A percentile compares a stretch with the other conserved stretches of the same genome.
Evolutionary conservation across 2,888 invertebrate genomes (phyloP).

Genomic region (Venustoraphidia nigricollis): DNA sequence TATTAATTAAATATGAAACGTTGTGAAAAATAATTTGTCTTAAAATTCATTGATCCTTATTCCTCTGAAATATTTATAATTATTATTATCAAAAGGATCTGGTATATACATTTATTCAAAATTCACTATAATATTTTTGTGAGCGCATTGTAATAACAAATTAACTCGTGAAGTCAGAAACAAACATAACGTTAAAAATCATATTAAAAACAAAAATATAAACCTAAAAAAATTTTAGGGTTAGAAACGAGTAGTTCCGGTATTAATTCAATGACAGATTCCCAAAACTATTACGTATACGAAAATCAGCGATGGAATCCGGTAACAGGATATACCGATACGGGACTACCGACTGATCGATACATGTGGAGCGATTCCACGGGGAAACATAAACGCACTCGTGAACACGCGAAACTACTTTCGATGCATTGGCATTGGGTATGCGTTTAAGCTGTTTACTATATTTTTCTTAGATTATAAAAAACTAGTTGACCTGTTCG

Average conservation of each 20-base stretch:
- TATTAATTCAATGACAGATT: conserved; percentile 65
- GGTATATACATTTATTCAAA: too few relatives aligned
- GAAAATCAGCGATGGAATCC: conserved; percentile 95
- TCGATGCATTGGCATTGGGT: conserved; percentile 87
- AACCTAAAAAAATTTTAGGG: conserved; percentile 19
- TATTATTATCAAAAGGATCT: too few relatives aligned
- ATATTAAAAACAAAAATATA: background rate
- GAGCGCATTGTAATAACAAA: background rate
- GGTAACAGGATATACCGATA: conserved; percentile 72
- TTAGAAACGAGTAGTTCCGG: conserved; percentile 38
- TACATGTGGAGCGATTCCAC: conserved; percentile 86
- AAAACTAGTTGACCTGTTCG: too few relatives aligned
- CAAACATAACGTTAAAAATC: background rate
- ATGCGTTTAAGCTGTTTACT: conserved; percentile 13
- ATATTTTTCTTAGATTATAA: background rate
- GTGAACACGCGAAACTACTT: conserved; percentile 72
- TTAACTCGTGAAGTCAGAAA: background rate
- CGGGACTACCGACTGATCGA: conserved; percentile 72
- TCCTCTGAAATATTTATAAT: too few relatives aligned
- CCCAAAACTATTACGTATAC: conserved; percentile 75
- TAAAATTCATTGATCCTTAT: too few relatives aligned
- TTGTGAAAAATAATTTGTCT: too few relatives aligned
- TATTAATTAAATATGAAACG: too few relatives aligned
- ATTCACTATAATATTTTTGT: too few relatives aligned
- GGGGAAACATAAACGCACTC: conserved; percentile 67